A percentile compares a stretch with the other conserved stretches of the same genome.
Conservation (phyloP, 2,113 vertebrate species). For the Anguilla rostrata region DNA sequence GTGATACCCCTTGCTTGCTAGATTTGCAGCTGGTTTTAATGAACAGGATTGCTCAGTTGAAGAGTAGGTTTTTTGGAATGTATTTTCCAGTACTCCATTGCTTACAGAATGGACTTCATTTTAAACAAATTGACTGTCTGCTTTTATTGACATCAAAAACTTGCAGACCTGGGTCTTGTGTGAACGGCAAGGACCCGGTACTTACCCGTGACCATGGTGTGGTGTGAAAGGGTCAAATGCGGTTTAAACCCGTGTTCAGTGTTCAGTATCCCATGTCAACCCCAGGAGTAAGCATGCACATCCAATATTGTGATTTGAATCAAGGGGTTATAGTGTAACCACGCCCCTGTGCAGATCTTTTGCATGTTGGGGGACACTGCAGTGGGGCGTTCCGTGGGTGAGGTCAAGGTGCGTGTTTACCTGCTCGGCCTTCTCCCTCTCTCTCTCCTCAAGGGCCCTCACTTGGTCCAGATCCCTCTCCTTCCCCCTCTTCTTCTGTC, state of each 20-base stretch:
- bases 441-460: slow-evolving; percentile 78
- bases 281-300: not conserved
- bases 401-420: slow-evolving; percentile 51
- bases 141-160: no score
- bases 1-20: not conserved
- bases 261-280: not conserved
- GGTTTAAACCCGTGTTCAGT: no score
- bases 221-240: not conserved
- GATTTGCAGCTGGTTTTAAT: no score
- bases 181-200: no score
- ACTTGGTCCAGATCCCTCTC: slow-evolving; percentile 76
- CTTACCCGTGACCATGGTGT: not conserved
- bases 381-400: fast-evolving
- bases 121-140: no score
- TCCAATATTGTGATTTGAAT: not conserved
- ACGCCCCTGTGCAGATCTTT: not conserved
- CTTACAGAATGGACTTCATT: no score
- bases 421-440: slow-evolving; percentile 80
- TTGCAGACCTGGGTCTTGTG: no score
- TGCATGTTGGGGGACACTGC: not conserved
- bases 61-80: no score
- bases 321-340: not conserved
- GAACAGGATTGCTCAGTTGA: no score
- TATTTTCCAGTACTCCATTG: no score
- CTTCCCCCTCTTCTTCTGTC: slow-evolving; percentile 74